Conservation (phyloP, 2,113 vertebrate genomes). For the Nerophis lumbriciformis region DNA sequence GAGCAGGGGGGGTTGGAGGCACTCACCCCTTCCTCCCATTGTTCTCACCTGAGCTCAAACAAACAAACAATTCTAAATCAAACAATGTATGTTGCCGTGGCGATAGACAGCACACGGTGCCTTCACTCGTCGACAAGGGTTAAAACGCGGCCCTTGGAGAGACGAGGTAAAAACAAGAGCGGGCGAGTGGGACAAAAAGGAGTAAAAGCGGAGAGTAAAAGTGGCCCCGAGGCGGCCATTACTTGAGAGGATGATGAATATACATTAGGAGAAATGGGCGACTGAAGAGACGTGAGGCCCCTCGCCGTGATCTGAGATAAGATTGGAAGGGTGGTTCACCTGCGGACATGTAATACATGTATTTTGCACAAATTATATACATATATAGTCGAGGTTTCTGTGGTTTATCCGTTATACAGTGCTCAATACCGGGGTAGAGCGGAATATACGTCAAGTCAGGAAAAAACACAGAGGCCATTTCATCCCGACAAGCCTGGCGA, state of each 20-base stretch:
- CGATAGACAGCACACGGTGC: slow-evolving; percentile 3
- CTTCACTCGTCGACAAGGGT: background rate
- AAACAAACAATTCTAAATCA: slow-evolving; percentile 20
- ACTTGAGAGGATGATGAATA: slow-evolving; percentile 19
- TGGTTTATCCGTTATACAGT: too few species aligned
- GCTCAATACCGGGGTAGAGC: too few species aligned
- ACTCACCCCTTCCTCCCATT: slow-evolving; percentile 42
- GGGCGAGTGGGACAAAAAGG: background rate
- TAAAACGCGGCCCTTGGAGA: background rate
- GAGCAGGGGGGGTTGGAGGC: background rate
- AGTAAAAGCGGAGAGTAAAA: slow-evolving; percentile 30
- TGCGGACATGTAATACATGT: slow-evolving; percentile 16
- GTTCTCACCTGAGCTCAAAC: slow-evolving; percentile 31
- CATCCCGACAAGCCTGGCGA: too few species aligned
- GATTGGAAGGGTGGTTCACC: background rate
- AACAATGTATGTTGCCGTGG: slow-evolving; percentile 8
- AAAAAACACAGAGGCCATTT: too few species aligned
- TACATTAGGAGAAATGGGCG: background rate
- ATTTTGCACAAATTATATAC: too few species aligned
- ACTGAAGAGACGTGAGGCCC: slow-evolving; percentile 15
- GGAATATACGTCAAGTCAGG: too few species aligned
- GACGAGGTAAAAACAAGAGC: background rate
- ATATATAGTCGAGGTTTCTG: too few species aligned
- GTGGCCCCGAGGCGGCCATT: slow-evolving; percentile 5
- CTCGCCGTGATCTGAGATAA: slow-evolving; percentile 10